phyloP scores from a whole-genome alignment of 2,888 invertebrate genomes.

The Tenthredo notha region DNA sequence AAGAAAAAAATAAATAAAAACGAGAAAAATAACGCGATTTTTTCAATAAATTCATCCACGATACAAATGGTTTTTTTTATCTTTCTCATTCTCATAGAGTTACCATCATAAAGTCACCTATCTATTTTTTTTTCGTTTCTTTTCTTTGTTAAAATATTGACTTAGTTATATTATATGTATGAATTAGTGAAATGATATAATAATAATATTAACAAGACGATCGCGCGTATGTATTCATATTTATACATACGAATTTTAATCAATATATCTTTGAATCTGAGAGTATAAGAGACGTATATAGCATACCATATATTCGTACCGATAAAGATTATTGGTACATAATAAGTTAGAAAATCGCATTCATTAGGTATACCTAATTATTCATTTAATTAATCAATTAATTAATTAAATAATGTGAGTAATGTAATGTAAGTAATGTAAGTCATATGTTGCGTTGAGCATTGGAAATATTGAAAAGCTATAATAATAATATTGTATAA shows the following conservation, averaged over 20 bases:
- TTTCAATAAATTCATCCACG: no score
- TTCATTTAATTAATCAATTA: background rate
- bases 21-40: no score
- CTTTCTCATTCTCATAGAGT: no score
- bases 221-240: background rate
- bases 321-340: background rate
- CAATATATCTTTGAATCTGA: background rate
- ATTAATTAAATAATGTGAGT: background rate
- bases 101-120: no score
- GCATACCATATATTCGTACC: no score
- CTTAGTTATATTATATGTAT: background rate
- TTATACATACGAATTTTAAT: background rate
- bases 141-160: background rate
- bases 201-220: background rate
- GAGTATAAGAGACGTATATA: background rate
- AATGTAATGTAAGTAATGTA: no score
- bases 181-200: background rate
- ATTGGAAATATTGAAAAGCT: background rate
- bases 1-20: no score
- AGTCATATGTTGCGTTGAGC: slow-evolving; percentile 11
- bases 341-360: background rate
- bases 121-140: background rate
- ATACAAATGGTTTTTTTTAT: no score
- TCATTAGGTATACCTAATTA: background rate
- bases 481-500: background rate